phyloP scores from a whole-genome alignment of 1,140 invertebrate genomes.

The Dendroctonus ponderosae region DNA sequence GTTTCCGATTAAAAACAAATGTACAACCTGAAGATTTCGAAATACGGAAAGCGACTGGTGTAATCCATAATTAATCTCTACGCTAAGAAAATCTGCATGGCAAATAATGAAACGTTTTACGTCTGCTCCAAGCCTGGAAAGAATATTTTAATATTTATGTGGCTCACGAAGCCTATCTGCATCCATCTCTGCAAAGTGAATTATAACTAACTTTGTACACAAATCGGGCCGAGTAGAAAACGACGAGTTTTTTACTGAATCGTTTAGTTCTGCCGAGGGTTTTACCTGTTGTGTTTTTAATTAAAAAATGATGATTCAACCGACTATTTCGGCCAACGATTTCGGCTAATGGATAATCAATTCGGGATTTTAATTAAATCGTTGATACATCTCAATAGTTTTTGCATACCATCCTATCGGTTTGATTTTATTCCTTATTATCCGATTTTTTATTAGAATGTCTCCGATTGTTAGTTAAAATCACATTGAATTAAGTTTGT shows the following conservation, averaged over 20 bases:
- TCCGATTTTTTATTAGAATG: too few relatives aligned
- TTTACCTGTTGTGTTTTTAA: conserved; percentile 10
- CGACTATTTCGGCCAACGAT: too few relatives aligned
- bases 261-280: neutral
- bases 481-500: neutral
- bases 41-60: neutral
- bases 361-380: too few relatives aligned
- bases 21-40: neutral
- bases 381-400: too few relatives aligned
- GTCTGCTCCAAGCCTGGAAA: conserved; percentile 6
- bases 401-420: too few relatives aligned
- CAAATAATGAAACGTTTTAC: conserved; percentile 17
- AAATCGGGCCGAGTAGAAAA: conserved; percentile 15
- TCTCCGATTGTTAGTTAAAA: too few relatives aligned
- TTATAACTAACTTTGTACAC: conserved; percentile 22
- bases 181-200: conserved; percentile 22
- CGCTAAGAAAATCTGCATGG: conserved; percentile 20
- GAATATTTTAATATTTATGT: conserved; percentile 26
- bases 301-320: neutral
- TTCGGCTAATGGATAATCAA: too few relatives aligned
- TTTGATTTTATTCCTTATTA: too few relatives aligned
- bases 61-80: conserved; percentile 19
- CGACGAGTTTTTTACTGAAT: conserved; percentile 3
- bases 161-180: conserved; percentile 20
- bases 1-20: too few relatives aligned